Conservation (phyloP, 2,113 vertebrate genomes). For the Hiodon alosoides region DNA sequence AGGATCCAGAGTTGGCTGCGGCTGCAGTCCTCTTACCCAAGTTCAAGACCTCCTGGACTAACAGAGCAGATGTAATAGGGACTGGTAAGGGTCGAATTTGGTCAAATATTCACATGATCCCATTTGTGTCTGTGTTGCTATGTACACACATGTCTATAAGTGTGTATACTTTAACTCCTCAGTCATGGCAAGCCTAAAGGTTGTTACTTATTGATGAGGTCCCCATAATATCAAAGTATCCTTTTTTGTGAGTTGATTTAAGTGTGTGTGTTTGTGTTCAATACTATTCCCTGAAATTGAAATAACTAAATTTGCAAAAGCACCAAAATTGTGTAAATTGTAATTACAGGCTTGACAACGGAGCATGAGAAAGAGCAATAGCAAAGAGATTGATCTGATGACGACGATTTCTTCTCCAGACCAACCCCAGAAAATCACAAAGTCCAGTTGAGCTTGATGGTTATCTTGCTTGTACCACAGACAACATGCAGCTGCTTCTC, state of each 20-base stretch:
- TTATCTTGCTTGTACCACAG: conserved; percentile 7
- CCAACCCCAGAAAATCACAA: not conserved
- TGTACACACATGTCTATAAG: not conserved
- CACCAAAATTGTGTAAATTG: not conserved
- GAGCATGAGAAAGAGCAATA: too few species aligned
- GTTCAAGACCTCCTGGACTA: conserved; percentile 12
- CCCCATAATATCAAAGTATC: conserved; percentile 9
- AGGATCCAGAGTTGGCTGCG: conserved; percentile 6
- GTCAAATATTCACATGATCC: conserved; percentile 3
- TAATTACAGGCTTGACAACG: conserved; percentile 5
- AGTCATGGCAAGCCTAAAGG: conserved; percentile 9
- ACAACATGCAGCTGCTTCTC: conserved; percentile 8
- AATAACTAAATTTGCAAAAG: conserved; percentile 2
- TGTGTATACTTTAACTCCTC: conserved; percentile 8
- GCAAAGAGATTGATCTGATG: too few species aligned
- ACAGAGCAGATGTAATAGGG: conserved; percentile 9
- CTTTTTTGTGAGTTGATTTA: not conserved
- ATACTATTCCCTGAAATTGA: not conserved
- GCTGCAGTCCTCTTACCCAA: conserved; percentile 9
- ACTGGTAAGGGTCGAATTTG: not conserved
- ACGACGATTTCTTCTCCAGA: too few species aligned
- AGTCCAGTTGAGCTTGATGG: conserved; percentile 1
- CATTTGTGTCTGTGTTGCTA: not conserved
- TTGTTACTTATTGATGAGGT: not conserved
- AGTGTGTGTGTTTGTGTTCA: not conserved